phyloP scores from a whole-genome alignment of 2,797 vertebrate species.

The Microctenopoma stevenorrisi region DNA sequence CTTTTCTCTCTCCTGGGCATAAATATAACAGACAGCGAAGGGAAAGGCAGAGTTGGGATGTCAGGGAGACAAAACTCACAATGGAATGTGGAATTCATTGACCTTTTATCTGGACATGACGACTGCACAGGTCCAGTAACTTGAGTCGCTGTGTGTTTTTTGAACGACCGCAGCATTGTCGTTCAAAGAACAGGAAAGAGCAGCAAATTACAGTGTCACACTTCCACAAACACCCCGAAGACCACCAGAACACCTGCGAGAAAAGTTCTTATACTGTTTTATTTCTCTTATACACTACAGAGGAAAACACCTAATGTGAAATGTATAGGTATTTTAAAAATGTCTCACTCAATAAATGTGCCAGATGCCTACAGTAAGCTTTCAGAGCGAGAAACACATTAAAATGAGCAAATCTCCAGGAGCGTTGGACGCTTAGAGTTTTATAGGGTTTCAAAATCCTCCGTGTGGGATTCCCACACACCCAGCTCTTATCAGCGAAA shows the following conservation, averaged over 20 bases:
- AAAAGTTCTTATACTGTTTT: slow-evolving; percentile 11
- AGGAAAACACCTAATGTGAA: slow-evolving; percentile 21
- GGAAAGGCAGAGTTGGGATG: slow-evolving; percentile 26
- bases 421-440: slow-evolving; percentile 43
- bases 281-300: slow-evolving; percentile 31
- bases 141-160: slow-evolving; percentile 1
- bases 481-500: slow-evolving; percentile 62
- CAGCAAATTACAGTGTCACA: slow-evolving; percentile 46
- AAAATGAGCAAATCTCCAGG: slow-evolving; percentile 49
- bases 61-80: slow-evolving; percentile 9
- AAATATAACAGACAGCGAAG: slow-evolving; percentile 23
- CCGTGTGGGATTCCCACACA: slow-evolving; percentile 26
- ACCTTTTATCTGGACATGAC: slow-evolving; percentile 18
- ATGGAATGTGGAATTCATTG: slow-evolving; percentile 5
- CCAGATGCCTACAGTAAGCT: slow-evolving; percentile 20
- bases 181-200: no score
- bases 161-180: neutral
- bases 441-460: slow-evolving; percentile 46
- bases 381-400: slow-evolving; percentile 26
- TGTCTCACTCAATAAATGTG: slow-evolving; percentile 59
- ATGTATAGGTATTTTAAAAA: slow-evolving; percentile 49
- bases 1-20: slow-evolving; percentile 34
- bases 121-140: neutral
- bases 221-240: slow-evolving; percentile 41
- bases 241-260: slow-evolving; percentile 54